Evolutionary conservation across 2,113 vertebrate genomes (phyloP).

Genomic region (Dipodomys ordii): DNA sequence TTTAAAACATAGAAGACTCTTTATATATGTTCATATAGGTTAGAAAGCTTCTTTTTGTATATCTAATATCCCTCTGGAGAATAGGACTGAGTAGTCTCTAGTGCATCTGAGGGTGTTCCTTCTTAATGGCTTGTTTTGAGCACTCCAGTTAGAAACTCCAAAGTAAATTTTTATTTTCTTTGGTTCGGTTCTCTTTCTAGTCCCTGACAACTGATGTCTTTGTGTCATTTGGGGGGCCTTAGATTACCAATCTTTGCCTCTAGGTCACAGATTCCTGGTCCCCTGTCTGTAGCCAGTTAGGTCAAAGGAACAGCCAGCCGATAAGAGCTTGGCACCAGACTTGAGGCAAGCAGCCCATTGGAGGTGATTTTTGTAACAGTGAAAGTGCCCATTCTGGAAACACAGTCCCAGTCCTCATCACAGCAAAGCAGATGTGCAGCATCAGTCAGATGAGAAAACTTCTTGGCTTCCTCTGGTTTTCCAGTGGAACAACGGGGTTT

Average conservation of each 20-base stretch:
- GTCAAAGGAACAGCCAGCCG: neutral
- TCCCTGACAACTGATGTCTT: neutral
- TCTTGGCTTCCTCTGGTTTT: neutral
- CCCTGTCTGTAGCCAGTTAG: neutral
- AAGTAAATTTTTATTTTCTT: neutral
- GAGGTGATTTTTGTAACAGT: neutral
- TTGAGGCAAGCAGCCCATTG: neutral
- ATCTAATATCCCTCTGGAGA: neutral
- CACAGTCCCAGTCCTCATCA: neutral
- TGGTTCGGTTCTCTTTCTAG: neutral
- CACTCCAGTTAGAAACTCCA: neutral
- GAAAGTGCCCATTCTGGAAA: neutral
- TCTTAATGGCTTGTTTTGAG: constrained; percentile 1
- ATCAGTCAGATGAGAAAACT: neutral
- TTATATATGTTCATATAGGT: too few relatives aligned
- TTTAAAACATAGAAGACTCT: neutral
- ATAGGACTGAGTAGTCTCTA: neutral
- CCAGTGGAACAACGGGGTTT: neutral
- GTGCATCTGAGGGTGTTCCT: neutral
- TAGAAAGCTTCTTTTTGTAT: too few relatives aligned
- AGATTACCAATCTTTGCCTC: neutral
- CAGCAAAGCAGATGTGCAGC: neutral
- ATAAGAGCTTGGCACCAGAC: neutral
- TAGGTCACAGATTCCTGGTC: neutral
- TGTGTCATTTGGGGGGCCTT: neutral